phyloP scores from a whole-genome alignment of 1,140 invertebrate genomes.

The Polypedilum pembai region DNA sequence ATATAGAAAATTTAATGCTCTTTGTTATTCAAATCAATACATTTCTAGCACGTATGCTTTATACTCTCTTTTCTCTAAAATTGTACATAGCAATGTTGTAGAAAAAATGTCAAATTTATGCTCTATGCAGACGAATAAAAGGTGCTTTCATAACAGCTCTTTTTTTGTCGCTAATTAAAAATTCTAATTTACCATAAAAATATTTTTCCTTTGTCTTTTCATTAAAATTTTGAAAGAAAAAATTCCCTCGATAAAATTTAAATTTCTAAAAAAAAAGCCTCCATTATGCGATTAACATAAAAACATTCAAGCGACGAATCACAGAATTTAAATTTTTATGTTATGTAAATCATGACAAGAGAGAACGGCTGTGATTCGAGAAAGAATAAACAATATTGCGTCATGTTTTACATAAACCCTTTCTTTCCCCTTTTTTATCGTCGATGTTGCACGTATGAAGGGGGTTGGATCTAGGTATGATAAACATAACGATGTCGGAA shows the following conservation, averaged over 20 bases:
- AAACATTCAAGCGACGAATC: neutral
- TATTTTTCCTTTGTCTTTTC: too few relatives aligned
- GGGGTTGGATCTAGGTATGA: neutral
- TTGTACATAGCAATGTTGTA: too few relatives aligned
- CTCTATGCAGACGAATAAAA: conserved; percentile 8
- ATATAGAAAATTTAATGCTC: conserved; percentile 9
- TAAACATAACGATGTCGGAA: conserved; percentile 3
- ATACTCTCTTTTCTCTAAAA: neutral
- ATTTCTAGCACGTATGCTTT: conserved; percentile 18
- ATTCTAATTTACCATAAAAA: too few relatives aligned
- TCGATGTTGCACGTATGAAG: neutral
- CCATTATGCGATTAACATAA: neutral
- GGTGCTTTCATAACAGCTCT: neutral
- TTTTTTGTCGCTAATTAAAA: too few relatives aligned
- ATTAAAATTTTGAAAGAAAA: too few relatives aligned
- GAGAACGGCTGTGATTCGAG: conserved; percentile 10
- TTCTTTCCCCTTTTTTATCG: neutral
- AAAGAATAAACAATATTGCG: neutral
- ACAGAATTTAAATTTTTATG: conserved; percentile 27
- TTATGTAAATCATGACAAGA: conserved; percentile 4
- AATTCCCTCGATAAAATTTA: neutral
- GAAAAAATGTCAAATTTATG: neutral
- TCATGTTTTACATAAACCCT: conserved; percentile 22
- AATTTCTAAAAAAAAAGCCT: neutral
- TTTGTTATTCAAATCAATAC: conserved; percentile 27